These are phyloP conservation scores for Pampus argenteus DNA, from an alignment of 2,797 vertebrate genomes.

Conservation along the genomic window DNA sequence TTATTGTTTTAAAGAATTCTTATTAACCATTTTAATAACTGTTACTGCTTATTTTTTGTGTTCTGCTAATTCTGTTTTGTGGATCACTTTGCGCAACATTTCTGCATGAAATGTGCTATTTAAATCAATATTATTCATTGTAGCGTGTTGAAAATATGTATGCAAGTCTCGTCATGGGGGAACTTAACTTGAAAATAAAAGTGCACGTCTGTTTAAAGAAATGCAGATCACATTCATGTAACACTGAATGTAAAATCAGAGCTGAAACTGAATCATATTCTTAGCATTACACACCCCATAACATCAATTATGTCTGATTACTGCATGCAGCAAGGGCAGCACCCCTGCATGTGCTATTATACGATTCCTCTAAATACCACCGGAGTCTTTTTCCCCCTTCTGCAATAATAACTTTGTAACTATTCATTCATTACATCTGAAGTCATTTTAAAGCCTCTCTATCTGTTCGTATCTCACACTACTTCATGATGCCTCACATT, in stretches of 20 bases:
- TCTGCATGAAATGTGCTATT: not conserved
- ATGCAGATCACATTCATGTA: not conserved
- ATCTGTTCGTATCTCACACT: conserved; percentile 35
- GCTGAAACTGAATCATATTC: conserved; percentile 22
- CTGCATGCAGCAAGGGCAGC: conserved; percentile 9
- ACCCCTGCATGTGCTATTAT: conserved; percentile 32
- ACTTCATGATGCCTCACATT: conserved; percentile 63
- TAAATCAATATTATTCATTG: not conserved
- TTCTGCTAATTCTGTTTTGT: not conserved
- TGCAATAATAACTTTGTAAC: conserved; percentile 16
- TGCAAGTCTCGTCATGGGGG: not conserved
- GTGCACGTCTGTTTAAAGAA: not conserved
- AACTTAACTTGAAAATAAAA: not conserved
- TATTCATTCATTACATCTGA: conserved; percentile 41
- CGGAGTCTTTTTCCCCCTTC: not conserved
- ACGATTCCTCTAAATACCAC: conserved; percentile 48
- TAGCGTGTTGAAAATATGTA: not conserved
- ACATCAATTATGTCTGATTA: conserved; percentile 58
- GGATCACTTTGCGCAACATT: not conserved
- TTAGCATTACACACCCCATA: conserved; percentile 12
- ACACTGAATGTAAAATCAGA: conserved; percentile 9
- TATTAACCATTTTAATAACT: not conserved
- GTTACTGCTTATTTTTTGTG: not conserved
- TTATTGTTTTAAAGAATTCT: not conserved
- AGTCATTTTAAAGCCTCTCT: conserved; percentile 44